Evolutionary conservation across 2,113 vertebrate species (phyloP).

Genomic region (Neogale vison): DNA sequence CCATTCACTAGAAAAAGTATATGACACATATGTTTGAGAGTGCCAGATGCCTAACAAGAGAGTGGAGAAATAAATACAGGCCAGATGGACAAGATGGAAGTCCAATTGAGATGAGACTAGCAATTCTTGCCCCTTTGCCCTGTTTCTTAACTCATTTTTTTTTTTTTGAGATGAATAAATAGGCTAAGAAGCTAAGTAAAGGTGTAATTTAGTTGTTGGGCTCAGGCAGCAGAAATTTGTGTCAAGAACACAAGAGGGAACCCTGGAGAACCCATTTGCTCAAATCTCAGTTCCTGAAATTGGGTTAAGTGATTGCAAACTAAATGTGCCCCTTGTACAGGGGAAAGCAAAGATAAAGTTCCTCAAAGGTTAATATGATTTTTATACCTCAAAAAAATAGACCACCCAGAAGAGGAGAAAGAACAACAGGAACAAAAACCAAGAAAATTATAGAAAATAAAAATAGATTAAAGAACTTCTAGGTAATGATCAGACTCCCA

Average conservation of each 20-base stretch:
- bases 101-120: too few species aligned
- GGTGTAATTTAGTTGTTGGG: neutral
- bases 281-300: neutral
- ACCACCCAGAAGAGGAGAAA: neutral
- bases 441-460: neutral
- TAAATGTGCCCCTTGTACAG: neutral
- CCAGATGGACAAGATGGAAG: neutral
- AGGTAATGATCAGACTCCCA: neutral
- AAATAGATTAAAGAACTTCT: neutral
- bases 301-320: neutral
- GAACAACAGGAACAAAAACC: neutral
- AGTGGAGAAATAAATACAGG: neutral
- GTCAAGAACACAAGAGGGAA: neutral
- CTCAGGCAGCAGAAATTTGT: neutral
- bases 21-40: neutral
- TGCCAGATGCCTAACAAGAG: neutral
- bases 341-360: neutral
- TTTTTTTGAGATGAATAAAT: neutral
- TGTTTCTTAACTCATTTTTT: neutral
- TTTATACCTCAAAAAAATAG: neutral
- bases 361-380: neutral
- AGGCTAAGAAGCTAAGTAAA: neutral
- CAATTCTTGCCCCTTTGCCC: rapidly evolving
- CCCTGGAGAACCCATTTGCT: neutral
- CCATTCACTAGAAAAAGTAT: neutral